phyloP scores from a whole-genome alignment of 2,113 vertebrate genomes.

The Sebastes schlegelii region DNA sequence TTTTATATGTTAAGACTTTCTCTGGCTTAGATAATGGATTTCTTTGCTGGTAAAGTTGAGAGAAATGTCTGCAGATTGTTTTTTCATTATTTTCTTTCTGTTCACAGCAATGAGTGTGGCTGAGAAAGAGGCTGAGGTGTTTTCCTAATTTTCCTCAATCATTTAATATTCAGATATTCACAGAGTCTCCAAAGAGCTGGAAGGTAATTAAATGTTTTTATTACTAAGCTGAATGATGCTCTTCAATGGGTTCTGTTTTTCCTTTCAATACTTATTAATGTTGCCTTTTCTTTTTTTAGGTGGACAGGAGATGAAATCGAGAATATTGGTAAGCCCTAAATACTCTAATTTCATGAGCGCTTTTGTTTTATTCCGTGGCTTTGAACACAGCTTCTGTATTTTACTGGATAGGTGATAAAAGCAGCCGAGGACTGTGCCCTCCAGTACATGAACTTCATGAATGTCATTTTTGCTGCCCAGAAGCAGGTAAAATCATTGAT shows the following conservation, averaged over 20 bases:
- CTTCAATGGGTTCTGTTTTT: background rate
- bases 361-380: background rate
- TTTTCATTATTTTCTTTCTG: background rate
- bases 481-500: constrained; percentile 87
- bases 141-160: constrained; percentile 79
- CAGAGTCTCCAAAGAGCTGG: constrained; percentile 89
- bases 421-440: constrained; percentile 93
- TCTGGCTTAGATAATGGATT: background rate
- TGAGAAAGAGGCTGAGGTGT: background rate
- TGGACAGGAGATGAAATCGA: constrained; percentile 93
- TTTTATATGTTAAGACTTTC: background rate
- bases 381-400: constrained; percentile 25
- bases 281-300: constrained; percentile 74
- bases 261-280: background rate
- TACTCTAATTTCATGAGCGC: background rate
- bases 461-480: constrained; percentile 97
- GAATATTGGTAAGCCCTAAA: constrained; percentile 91
- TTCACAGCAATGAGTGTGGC: background rate
- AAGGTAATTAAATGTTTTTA: constrained; percentile 83
- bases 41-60: background rate
- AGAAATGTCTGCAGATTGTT: background rate
- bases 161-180: constrained; percentile 87
- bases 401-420: constrained; percentile 91
- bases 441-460: constrained; percentile 99
- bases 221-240: background rate